Conservation (phyloP, 2,888 invertebrate species). For the Hyposoter didymator region DNA sequence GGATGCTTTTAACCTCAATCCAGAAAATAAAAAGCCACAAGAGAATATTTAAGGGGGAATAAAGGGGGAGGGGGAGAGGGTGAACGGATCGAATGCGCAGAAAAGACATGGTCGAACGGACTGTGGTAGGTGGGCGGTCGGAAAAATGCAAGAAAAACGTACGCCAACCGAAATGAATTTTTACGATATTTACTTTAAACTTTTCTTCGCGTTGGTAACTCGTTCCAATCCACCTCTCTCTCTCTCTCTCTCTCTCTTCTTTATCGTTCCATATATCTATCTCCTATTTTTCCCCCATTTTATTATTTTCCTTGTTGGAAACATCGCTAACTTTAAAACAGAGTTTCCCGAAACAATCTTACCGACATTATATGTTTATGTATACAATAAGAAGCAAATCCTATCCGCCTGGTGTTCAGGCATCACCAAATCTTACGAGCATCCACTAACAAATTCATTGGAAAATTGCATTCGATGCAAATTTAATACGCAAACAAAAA, state of each 20-base stretch:
- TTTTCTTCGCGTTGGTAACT: conserved; percentile 69
- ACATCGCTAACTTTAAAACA: conserved; percentile 61
- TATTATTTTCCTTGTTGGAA: conserved; percentile 48
- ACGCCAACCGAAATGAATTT: conserved; percentile 70
- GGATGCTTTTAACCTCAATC: conserved; percentile 40
- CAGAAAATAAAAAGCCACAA: conserved; percentile 63
- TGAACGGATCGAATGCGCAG: conserved; percentile 55
- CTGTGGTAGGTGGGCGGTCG: conserved; percentile 22
- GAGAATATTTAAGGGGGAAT: conserved; percentile 56
- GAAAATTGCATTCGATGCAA: neutral
- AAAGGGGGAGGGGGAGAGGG: conserved; percentile 1
- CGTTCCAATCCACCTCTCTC: conserved; percentile 48
- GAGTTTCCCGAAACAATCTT: conserved; percentile 51
- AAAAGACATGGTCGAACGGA: conserved; percentile 59
- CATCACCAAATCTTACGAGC: conserved; percentile 9
- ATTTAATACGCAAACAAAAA: neutral
- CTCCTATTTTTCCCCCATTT: conserved; percentile 47
- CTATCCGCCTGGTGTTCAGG: conserved; percentile 17
- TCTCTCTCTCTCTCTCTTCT: conserved; percentile 42
- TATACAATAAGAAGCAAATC: conserved; percentile 42
- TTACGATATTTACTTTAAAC: conserved; percentile 75
- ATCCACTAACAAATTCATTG: neutral
- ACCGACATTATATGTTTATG: conserved; percentile 49
- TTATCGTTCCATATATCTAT: conserved; percentile 31
- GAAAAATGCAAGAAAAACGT: conserved; percentile 62